Conservation (phyloP, 2,888 invertebrate genomes). For the Hirtodrosophila duncani region DNA sequence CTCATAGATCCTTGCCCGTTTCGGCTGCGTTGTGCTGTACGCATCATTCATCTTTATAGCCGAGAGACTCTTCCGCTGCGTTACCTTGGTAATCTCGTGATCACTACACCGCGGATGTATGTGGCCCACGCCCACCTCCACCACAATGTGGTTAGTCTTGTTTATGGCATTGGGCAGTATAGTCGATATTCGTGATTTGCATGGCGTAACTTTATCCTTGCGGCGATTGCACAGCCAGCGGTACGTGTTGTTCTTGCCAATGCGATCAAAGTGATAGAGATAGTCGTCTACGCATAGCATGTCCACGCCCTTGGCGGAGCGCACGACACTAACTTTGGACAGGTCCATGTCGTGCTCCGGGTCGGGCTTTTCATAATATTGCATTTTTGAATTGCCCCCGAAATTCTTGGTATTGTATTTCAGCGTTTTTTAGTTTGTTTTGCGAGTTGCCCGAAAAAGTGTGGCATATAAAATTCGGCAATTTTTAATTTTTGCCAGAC, state of each 20-base stretch:
- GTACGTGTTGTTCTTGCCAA: conserved; percentile 64
- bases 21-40: conserved; percentile 54
- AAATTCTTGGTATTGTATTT: not conserved
- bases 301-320: conserved; percentile 74
- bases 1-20: conserved; percentile 49
- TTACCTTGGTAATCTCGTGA: conserved; percentile 67
- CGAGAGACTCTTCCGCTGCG: conserved; percentile 66
- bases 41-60: conserved; percentile 60
- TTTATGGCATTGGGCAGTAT: conserved; percentile 52
- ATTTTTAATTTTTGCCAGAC: conserved; percentile 37
- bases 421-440: conserved; percentile 34
- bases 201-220: conserved; percentile 64
- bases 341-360: conserved; percentile 56
- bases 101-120: conserved; percentile 67
- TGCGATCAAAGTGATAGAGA: conserved; percentile 72
- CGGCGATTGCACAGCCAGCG: conserved; percentile 73
- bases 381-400: conserved; percentile 19
- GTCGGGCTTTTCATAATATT: conserved; percentile 1
- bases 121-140: conserved; percentile 58
- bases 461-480: conserved; percentile 47
- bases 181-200: conserved; percentile 68
- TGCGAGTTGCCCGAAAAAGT: conserved; percentile 60
- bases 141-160: conserved; percentile 55
- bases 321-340: conserved; percentile 61
- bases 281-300: conserved; percentile 73